Evolutionary conservation across 1,140 invertebrate genomes (phyloP).

Genomic region (Apolygus lucorum): DNA sequence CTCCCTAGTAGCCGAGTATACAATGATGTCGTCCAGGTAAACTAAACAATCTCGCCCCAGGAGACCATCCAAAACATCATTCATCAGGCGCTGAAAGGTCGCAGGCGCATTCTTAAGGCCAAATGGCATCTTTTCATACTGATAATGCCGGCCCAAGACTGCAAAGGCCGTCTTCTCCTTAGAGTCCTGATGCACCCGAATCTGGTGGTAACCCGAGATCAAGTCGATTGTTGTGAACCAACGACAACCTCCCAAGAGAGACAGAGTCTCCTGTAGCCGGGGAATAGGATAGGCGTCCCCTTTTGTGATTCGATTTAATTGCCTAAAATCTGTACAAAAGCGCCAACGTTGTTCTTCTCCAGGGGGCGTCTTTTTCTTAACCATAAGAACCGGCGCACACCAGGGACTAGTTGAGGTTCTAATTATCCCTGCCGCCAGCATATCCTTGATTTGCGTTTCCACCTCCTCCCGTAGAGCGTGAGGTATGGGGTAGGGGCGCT

Average conservation of each 20-base stretch:
- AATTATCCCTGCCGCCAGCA: conserved; percentile 26
- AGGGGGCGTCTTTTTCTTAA: conserved; percentile 24
- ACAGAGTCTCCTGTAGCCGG: background rate
- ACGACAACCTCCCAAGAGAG: conserved; percentile 33
- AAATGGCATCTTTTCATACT: too few relatives aligned
- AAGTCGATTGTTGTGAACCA: too few relatives aligned
- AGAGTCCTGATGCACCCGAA: conserved; percentile 39
- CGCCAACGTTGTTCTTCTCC: conserved; percentile 33
- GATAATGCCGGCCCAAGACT: too few relatives aligned
- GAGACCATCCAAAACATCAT: conserved; percentile 36
- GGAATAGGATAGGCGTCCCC: background rate
- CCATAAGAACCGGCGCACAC: background rate
- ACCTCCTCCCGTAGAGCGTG: background rate
- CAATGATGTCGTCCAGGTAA: too few relatives aligned
- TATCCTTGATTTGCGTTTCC: conserved; percentile 8
- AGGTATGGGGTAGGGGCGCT: conserved; percentile 17
- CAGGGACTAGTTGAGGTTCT: conserved; percentile 15
- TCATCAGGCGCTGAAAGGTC: too few relatives aligned
- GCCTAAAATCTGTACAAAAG: conserved; percentile 39
- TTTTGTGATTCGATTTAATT: conserved; percentile 34
- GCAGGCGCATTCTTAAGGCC: too few relatives aligned
- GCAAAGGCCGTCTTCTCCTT: too few relatives aligned
- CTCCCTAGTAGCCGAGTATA: background rate
- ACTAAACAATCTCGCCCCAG: conserved; percentile 27
- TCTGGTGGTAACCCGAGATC: too few relatives aligned